Evolutionary conservation across 2,113 vertebrate species (phyloP).

Genomic region (Gopherus flavomarginatus): DNA sequence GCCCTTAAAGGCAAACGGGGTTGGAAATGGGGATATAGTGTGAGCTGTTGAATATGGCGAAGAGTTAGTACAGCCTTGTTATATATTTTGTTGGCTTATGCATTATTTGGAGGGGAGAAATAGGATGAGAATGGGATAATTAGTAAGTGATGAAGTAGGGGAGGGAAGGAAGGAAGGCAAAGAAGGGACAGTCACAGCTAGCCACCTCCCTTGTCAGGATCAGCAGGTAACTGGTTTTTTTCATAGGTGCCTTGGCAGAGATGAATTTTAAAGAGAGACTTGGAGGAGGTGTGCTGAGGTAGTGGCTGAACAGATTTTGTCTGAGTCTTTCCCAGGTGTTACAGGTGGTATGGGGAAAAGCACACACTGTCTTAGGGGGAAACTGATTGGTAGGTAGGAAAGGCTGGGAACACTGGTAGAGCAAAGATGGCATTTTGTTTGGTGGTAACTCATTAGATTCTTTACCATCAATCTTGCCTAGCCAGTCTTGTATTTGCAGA

Average conservation of each 20-base stretch:
- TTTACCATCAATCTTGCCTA: too few relatives aligned
- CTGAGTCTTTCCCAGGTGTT: not conserved
- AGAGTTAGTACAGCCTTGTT: not conserved
- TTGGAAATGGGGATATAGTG: not conserved
- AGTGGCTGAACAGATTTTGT: not conserved
- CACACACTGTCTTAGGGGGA: not conserved
- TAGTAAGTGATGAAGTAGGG: too few relatives aligned
- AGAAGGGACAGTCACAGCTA: not conserved
- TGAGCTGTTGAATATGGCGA: not conserved
- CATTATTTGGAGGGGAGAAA: not conserved
- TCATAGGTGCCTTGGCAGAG: not conserved
- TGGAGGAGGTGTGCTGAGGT: not conserved
- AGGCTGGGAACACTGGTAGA: not conserved
- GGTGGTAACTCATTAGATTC: not conserved
- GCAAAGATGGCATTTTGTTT: not conserved
- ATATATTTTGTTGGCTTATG: not conserved
- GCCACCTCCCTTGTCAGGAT: not conserved
- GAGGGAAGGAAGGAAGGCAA: not conserved
- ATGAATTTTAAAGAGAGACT: not conserved
- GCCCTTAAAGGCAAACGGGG: too few relatives aligned
- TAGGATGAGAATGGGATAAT: too few relatives aligned
- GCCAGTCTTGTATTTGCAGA: too few relatives aligned
- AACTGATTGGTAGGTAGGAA: not conserved
- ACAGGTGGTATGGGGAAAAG: not conserved
- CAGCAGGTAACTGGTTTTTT: not conserved